Conservation (phyloP, 1,140 invertebrate species). For the Caenorhabditis elegans region WBcel235 BX284606.5:10742001-10742500, state of each 20-base stretch:
- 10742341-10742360: slow-evolving; percentile 87
- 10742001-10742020: slow-evolving; percentile 88
- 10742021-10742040: slow-evolving; percentile 73
- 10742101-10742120: too few relatives aligned
- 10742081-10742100: slow-evolving; percentile 67
- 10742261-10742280: too few relatives aligned
- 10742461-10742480: slow-evolving; percentile 74
- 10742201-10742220: too few relatives aligned
- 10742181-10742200: too few relatives aligned
- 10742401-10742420: slow-evolving; percentile 97
- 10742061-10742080: slow-evolving; percentile 86
- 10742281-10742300: neutral
- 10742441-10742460: slow-evolving; percentile 82
- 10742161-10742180: too few relatives aligned
- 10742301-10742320: slow-evolving; percentile 54
- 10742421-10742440: slow-evolving; percentile 94
- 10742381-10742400: slow-evolving; percentile 90
- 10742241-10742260: too few relatives aligned
- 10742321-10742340: slow-evolving; percentile 77
- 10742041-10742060: slow-evolving; percentile 79
- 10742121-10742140: too few relatives aligned
- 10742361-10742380: slow-evolving; percentile 83
- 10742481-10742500: slow-evolving; percentile 40
- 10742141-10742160: too few relatives aligned
- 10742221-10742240: too few relatives aligned